phyloP scores from a whole-genome alignment of 2,888 invertebrate genomes.

The Hartigia nigra region DNA sequence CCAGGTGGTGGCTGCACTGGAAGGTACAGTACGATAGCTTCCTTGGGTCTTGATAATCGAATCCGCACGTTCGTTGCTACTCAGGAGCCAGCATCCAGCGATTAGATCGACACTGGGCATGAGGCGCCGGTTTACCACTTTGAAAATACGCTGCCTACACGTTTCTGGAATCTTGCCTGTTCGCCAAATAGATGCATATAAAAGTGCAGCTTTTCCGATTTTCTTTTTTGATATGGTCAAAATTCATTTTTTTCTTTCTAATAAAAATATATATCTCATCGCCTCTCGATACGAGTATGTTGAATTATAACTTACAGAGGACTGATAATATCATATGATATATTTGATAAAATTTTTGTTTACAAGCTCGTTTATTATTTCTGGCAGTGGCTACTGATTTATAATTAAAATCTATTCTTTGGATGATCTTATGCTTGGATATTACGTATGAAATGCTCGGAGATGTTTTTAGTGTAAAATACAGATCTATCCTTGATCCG shows the following conservation, averaged over 20 bases:
- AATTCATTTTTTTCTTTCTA: background rate
- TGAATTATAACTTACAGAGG: no score
- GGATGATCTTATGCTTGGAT: no score
- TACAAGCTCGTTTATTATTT: background rate
- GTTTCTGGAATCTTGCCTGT: background rate
- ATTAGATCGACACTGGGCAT: background rate
- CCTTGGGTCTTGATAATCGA: conserved; percentile 47
- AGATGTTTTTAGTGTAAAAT: background rate
- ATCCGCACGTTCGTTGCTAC: conserved; percentile 44
- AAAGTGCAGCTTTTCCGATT: no score
- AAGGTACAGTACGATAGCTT: background rate
- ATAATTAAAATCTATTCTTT: background rate
- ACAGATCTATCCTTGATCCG: background rate
- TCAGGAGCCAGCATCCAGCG: background rate
- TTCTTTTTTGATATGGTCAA: background rate
- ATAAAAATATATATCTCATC: background rate
- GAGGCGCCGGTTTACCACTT: background rate
- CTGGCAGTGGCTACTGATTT: background rate
- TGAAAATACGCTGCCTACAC: background rate
- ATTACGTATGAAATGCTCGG: background rate
- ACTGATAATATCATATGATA: no score
- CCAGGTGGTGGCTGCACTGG: background rate
- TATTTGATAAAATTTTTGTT: background rate
- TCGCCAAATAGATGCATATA: background rate
- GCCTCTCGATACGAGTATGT: background rate